Evolutionary conservation across 1,140 invertebrate species (phyloP), one percentile per base, ranked within the genome.

Genomic region (Samia ricini): DNA sequence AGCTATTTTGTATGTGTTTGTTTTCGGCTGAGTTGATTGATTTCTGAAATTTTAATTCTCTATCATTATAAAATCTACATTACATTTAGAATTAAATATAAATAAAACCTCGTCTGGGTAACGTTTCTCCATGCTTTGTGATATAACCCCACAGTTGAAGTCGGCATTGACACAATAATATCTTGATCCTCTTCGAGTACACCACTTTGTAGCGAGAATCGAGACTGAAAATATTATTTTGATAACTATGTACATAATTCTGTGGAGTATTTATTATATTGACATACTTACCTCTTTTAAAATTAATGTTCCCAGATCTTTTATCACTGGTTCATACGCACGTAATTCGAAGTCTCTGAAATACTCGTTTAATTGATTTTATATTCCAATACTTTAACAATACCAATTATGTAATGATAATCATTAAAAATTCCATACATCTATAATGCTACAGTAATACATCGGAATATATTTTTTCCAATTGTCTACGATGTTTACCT

Each of bases 331-430:
- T 20, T 83, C 67, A 61, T 88, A 88, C 4, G 75, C 49, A 52
- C 73, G 77, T 50, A 85, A 68, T 55, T 85, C 59, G 59, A 85
- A 87, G 62, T 85, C 71, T 51, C 85, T 88, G 66, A 62, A 77
- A 77, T 12, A 24, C 4, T 4, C 3, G 3, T 26, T 26, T 26
- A 8, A 4, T 26, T 26, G 23, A 55, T 48, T 26, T 26, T 4
- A 8, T 26, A 4, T 26, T 26, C 26, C n/a, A 22, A 33, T 56
- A n/a, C n/a, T n/a, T n/a, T n/a, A n/a, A n/a, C n/a, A n/a, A n/a
- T n/a, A n/a, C n/a, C n/a, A n/a, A n/a, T n/a, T n/a, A n/a, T n/a
- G n/a, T n/a, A n/a, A n/a, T n/a, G n/a, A n/a, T n/a, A n/a, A n/a
- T n/a, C n/a, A n/a, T n/a, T n/a, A n/a, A n/a, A n/a, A n/a, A n/a